Base-by-base conservation (phyloP, 2,888 invertebrate genomes). In the Cryptocheilus praepositus region DNA sequence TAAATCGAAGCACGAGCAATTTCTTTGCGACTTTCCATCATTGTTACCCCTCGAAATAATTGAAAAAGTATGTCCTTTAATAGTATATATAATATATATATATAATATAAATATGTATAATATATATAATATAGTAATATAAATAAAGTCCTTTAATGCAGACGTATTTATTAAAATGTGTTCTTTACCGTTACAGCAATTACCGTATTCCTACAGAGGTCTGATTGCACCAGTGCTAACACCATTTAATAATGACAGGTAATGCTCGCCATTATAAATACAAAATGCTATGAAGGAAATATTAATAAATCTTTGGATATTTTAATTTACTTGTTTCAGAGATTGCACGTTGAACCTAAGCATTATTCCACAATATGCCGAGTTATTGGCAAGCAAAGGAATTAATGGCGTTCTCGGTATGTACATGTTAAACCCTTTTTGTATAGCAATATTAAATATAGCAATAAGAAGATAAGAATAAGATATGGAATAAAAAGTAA, bases 191-290 rank as follows among this genome's bases (percentile, higher is more conserved):
- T 77, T 71, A 16, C 45, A 77, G 79, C 54, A 16, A 53, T 19
- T 76, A 43, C 13, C 57, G 13, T 78, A 71, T 11, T 57, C 64
- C 0, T 79, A 61, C 28, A 90, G 90, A 79, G 95, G 94, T 8
- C 84, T 94, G 15, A 91, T 94, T 88, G 93, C 92, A 0, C 94
- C 95, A 0, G 94, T 93, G 0, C 93, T 95, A 77, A 93, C 94
- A 0, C 92, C 94, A 0, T 92, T 94, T 62, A 90, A 92, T 52
- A 89, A 91, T 53, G 92, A 94, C 81, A 89, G 88, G 92, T 92
- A 77, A 73, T 60, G 53, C 76, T 71, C 44, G 56, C 45, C 19
- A 22, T 51, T 28, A n/a, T 43, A 28, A 55, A 49, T 15, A 8
- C n/a, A 18, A 16, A 43, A 11, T 28, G 7, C 21, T n/a, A n/a